These are phyloP conservation scores for Corynorhinus townsendii DNA, from an alignment of 2,113 vertebrate species.

Conservation along the genomic window DNA sequence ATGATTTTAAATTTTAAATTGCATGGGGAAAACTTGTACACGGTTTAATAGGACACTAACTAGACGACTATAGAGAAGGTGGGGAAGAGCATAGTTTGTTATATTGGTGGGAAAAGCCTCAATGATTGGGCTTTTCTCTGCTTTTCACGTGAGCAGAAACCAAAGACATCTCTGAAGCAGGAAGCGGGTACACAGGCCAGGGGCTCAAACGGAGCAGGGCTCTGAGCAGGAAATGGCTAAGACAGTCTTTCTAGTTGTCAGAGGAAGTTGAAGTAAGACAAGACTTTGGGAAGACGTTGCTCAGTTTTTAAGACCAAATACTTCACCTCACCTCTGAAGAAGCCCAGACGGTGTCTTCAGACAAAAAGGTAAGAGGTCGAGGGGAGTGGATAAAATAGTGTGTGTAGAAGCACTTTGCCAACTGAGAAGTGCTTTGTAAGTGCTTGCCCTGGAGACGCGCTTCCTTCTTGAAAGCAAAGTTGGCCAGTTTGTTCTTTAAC, in stretches of 20 bases:
- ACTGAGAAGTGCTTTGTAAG: neutral
- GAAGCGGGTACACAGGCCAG: neutral
- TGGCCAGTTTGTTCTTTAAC: neutral
- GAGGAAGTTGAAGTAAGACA: conserved; percentile 14
- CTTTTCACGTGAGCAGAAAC: neutral
- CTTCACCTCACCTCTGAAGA: neutral
- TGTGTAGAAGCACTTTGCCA: neutral
- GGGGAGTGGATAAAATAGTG: neutral
- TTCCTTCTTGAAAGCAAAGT: neutral
- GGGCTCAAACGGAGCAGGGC: neutral
- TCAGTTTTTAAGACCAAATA: neutral
- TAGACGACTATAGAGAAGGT: neutral
- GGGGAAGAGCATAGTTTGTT: accelerated
- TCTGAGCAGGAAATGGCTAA: conserved; percentile 41
- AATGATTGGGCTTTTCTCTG: neutral
- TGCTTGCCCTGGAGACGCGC: neutral
- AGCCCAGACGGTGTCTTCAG: neutral
- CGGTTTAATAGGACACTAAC: neutral
- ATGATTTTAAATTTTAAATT: neutral
- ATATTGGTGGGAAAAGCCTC: neutral
- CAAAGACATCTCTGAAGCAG: neutral
- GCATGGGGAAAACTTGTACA: neutral
- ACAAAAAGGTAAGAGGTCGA: neutral
- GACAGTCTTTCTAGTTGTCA: neutral
- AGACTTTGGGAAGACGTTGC: neutral